Evolutionary conservation across 1,140 invertebrate species (phyloP), one percentile per base, ranked within the genome.

Genomic region (Drosophila lowei): DNA sequence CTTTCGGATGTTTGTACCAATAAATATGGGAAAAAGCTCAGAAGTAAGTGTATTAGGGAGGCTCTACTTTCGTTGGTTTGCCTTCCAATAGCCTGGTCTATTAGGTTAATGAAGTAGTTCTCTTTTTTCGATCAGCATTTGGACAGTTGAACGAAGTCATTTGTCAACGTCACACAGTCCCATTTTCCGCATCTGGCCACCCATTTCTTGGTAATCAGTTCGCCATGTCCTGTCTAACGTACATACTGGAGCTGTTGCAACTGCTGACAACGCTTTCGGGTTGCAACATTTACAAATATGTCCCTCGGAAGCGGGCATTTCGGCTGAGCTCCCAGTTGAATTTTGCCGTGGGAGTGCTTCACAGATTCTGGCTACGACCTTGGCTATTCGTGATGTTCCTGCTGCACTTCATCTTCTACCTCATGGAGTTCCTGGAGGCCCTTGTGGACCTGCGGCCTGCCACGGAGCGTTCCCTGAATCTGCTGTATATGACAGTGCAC

Each of bases 181-280:
- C 57, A 72, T 28, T 53, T 47, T 18, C 6, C 30, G 8, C 30
- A 9, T 30, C 3, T 13, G 34, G 11, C 34, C 34, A 38, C 49
- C 52, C 53, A 43, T 58, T 73, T 57, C 55, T 67, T 54, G 43
- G 18, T 34, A 67, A 64, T 75, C 62, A 83, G 78, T 81, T 57
- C 55, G 46, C 46, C 47, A 83, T 84, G 79, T 79, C 75, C 55
- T 59, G 43, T 56, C 55, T 84, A 66, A 72, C 71, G 63, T 56
- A 43, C 48, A 13, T 71, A 43, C 15, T 84, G 42, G 64, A 68
- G 38, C 43, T 75, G 18, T 49, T 84, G 58, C 71, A 48, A 23
- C 6, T 64, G 38, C n/a, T 84, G 52, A 41, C 65, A 56, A 61
- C 62, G 34, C 34, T 79, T 9, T 48, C 58, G 15, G 79, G 79